Evolutionary conservation across 2,888 invertebrate genomes (phyloP).

Genomic region (Idaea straminata): DNA sequence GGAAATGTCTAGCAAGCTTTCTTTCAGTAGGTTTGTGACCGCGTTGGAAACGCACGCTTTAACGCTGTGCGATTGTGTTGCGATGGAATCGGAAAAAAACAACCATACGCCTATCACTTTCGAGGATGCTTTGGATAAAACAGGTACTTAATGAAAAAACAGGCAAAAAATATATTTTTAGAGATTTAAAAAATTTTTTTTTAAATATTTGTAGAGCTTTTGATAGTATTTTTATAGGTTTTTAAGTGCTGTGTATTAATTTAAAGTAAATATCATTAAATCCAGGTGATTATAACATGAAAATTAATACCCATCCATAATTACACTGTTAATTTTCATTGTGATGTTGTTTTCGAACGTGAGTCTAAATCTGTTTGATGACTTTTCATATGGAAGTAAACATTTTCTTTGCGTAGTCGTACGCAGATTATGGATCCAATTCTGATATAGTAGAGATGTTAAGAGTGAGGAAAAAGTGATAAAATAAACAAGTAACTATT

Average conservation of each 20-base stretch:
- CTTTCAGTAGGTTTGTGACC: conserved; percentile 46
- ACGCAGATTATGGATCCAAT: neutral
- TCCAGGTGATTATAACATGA: neutral
- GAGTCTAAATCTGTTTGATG: conserved; percentile 5
- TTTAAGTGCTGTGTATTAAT: too few relatives aligned
- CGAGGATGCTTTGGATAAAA: conserved; percentile 60
- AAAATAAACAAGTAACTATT: neutral
- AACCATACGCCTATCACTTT: conserved; percentile 43
- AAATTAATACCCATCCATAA: neutral
- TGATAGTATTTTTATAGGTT: too few relatives aligned
- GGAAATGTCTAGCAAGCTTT: conserved; percentile 51
- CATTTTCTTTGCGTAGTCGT: neutral
- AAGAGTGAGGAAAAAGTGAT: neutral
- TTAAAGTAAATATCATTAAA: neutral
- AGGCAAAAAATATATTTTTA: too few relatives aligned
- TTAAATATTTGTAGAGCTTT: too few relatives aligned
- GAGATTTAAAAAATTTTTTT: too few relatives aligned
- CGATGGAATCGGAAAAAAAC: conserved; percentile 22
- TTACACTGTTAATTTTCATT: neutral
- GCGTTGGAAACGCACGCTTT: conserved; percentile 32
- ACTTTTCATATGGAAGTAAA: conserved; percentile 5
- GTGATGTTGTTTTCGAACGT: conserved; percentile 1
- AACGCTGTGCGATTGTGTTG: neutral
- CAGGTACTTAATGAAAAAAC: conserved; percentile 48
- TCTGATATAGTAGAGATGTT: neutral